phyloP scores from a whole-genome alignment of 1,140 invertebrate genomes.

The Zaprionus lachaisei region DNA sequence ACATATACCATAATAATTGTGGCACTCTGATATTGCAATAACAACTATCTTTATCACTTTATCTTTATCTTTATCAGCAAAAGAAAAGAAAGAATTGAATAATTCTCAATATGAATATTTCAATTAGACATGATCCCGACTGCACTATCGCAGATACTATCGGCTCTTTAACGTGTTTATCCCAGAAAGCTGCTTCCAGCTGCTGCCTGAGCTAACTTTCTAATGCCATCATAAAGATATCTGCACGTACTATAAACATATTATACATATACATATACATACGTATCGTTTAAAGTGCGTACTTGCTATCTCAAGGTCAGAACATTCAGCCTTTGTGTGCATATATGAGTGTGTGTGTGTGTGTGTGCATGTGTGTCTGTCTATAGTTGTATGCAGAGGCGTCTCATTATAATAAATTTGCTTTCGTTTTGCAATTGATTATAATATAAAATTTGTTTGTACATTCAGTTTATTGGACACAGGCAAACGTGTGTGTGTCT shows the following conservation, averaged over 20 bases:
- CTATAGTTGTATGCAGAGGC: conserved; percentile 23
- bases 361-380: conserved; percentile 12
- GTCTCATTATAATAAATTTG: conserved; percentile 60
- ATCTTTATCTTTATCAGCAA: neutral
- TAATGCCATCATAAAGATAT: conserved; percentile 13
- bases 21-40: too few species aligned
- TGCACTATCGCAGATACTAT: neutral
- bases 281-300: neutral
- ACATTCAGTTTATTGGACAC: conserved; percentile 17
- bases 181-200: neutral
- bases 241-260: conserved; percentile 4
- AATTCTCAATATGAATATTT: neutral
- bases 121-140: neutral
- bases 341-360: neutral
- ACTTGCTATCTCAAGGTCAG: conserved; percentile 26
- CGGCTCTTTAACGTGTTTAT: neutral
- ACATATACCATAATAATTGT: too few species aligned
- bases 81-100: neutral
- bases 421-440: conserved; percentile 45
- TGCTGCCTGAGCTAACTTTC: neutral
- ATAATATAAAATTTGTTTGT: conserved; percentile 42
- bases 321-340: conserved; percentile 6
- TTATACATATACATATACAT: neutral
- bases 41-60: neutral
- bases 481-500: conserved; percentile 19